These are phyloP conservation scores for Synaphobranchus kaupii DNA, from an alignment of 2,797 vertebrate species.

Conservation along the genomic window DNA sequence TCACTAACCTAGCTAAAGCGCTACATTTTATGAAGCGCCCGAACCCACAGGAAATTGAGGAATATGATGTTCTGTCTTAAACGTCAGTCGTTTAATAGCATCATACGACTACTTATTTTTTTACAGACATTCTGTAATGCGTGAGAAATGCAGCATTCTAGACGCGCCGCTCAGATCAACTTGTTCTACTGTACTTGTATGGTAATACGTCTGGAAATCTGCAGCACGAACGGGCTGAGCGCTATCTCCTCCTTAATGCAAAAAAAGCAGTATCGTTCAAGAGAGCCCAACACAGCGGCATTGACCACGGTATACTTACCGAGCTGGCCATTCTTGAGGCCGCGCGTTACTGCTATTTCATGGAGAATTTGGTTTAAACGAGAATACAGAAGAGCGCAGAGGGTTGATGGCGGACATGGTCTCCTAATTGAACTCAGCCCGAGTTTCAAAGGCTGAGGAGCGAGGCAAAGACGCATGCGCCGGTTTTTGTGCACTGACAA, in stretches of 20 bases:
- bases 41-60: neutral
- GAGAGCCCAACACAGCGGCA: constrained; percentile 6
- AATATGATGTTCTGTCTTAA: constrained; percentile 15
- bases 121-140: constrained; percentile 34
- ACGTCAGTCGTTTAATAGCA: constrained; percentile 27
- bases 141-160: constrained; percentile 34
- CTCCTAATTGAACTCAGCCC: constrained; percentile 77
- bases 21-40: constrained; percentile 14
- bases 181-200: constrained; percentile 54
- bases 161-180: constrained; percentile 35
- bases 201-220: constrained; percentile 59
- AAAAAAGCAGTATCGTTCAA: constrained; percentile 42
- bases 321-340: constrained; percentile 90
- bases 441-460: constrained; percentile 74
- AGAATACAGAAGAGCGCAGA: constrained; percentile 66
- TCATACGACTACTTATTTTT: constrained; percentile 5
- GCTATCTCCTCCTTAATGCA: constrained; percentile 49
- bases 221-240: constrained; percentile 53
- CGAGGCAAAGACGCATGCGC: constrained; percentile 79
- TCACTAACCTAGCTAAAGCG: constrained; percentile 1
- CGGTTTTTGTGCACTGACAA: constrained; percentile 53
- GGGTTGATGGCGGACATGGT: constrained; percentile 81
- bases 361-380: constrained; percentile 73
- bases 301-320: constrained; percentile 77
- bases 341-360: constrained; percentile 81